Conservation (phyloP, 2,113 vertebrate genomes). For the Petrocephalus microphthalmus region DNA sequence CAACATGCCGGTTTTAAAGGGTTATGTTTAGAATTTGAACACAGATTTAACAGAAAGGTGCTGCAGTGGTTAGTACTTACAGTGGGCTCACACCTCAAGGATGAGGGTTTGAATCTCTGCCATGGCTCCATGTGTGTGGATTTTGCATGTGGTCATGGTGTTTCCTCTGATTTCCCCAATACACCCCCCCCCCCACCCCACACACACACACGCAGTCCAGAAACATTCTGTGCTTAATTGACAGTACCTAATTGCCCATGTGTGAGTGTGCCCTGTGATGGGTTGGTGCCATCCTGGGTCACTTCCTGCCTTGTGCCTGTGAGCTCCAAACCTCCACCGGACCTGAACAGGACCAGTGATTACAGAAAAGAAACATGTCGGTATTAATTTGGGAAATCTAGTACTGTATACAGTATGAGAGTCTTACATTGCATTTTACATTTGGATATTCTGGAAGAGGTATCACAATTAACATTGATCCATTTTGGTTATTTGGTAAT, state of each 20-base stretch:
- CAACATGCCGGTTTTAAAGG: neutral
- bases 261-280: neutral
- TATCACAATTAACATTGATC: neutral
- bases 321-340: no score
- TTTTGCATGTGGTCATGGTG: neutral
- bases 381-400: neutral
- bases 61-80: neutral
- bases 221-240: neutral
- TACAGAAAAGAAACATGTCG: neutral
- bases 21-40: neutral
- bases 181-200: neutral
- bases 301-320: neutral
- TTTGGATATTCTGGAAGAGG: neutral
- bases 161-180: neutral
- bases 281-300: neutral
- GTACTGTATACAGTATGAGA: neutral
- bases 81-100: neutral
- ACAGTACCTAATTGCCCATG: neutral
- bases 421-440: neutral
- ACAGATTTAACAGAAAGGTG: neutral
- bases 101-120: neutral
- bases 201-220: neutral
- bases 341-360: neutral
- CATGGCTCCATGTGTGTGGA: neutral
- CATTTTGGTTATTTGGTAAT: neutral